Conservation (phyloP, 2,888 invertebrate species). For the Microctonus hyperodae region DNA sequence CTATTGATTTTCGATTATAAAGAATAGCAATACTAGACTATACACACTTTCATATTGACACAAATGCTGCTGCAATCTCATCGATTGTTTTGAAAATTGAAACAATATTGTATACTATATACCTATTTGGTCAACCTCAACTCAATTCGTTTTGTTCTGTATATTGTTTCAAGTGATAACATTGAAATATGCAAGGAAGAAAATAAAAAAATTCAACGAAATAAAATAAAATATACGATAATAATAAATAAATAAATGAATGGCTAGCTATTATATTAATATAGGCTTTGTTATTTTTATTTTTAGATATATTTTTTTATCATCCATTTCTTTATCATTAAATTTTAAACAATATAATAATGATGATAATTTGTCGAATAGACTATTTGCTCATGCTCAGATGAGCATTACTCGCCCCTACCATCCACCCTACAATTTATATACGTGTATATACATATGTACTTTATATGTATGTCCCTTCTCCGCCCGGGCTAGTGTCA, state of each 20-base stretch:
- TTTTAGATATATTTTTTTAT: too few species aligned
- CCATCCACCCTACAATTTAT: slow-evolving; percentile 28
- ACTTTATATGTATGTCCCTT: slow-evolving; percentile 37
- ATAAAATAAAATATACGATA: not conserved
- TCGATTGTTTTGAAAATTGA: not conserved
- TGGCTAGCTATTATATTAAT: not conserved
- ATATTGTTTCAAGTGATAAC: not conserved
- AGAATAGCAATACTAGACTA: not conserved
- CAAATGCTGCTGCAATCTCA: not conserved
- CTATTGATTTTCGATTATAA: not conserved
- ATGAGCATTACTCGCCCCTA: slow-evolving; percentile 23
- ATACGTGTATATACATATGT: not conserved
- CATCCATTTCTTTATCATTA: not conserved
- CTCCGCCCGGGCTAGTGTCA: slow-evolving; percentile 47
- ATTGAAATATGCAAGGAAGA: not conserved
- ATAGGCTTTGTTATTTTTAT: not conserved
- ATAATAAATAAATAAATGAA: not conserved
- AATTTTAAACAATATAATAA: not conserved
- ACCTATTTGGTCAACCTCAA: not conserved
- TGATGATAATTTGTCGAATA: not conserved
- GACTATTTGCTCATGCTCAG: slow-evolving; percentile 22
- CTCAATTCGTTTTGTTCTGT: not conserved
- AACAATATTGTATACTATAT: not conserved
- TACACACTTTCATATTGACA: not conserved
- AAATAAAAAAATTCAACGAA: not conserved